Conservation (phyloP, 2,888 invertebrate species). For the Epinotia demarniana region DNA sequence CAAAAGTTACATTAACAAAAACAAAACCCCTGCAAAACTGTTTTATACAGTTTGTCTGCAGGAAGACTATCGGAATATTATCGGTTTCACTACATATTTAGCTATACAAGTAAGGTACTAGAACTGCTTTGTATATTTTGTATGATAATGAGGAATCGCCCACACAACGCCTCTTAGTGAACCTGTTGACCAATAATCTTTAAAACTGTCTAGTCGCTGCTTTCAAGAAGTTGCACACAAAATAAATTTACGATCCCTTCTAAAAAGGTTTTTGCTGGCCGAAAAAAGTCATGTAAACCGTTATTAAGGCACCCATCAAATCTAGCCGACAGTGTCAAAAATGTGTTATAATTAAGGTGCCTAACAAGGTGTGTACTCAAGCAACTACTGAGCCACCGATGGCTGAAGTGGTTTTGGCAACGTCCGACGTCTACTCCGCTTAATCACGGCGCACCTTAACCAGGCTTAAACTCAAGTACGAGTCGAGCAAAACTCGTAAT, state of each 20-base stretch:
- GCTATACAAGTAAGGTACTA: too few species aligned
- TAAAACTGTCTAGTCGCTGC: background rate
- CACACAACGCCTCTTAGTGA: background rate
- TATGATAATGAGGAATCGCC: background rate
- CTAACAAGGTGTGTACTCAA: conserved; percentile 32
- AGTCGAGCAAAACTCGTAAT: conserved; percentile 73
- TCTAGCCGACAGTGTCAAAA: conserved; percentile 1
- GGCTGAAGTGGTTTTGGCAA: conserved; percentile 79
- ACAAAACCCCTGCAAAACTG: too few species aligned
- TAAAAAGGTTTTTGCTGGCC: background rate
- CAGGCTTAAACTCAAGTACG: conserved; percentile 62
- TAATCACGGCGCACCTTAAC: conserved; percentile 78
- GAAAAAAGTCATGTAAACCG: background rate
- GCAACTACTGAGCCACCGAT: conserved; percentile 50
- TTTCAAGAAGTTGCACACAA: background rate
- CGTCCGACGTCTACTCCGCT: conserved; percentile 70
- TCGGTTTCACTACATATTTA: background rate
- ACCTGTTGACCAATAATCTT: background rate
- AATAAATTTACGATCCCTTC: background rate
- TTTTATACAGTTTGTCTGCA: too few species aligned
- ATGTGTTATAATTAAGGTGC: conserved; percentile 21
- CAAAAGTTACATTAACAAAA: too few species aligned
- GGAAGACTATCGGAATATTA: too few species aligned
- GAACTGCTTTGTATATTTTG: too few species aligned
- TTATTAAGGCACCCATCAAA: background rate